Percentiles rank a stretch among this genome's conserved stretches.
Conservation (phyloP, 2,113 vertebrate species). For the Scophthalmus maximus region DNA sequence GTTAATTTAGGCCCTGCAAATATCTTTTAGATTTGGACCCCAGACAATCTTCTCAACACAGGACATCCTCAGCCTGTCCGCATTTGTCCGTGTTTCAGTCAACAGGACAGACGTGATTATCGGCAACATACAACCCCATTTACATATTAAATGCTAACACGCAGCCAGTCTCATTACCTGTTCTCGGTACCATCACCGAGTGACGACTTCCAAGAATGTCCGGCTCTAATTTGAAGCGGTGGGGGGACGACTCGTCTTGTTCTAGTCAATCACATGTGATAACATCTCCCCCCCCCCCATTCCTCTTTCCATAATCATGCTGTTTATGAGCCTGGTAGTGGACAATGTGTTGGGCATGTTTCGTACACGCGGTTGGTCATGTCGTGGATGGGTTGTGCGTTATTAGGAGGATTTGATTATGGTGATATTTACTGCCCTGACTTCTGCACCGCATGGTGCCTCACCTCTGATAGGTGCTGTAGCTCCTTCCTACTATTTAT, state of each 20-base stretch:
- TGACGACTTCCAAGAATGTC: conserved; percentile 38
- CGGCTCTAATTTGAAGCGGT: conserved; percentile 43
- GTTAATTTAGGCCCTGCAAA: neutral
- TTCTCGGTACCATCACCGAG: conserved; percentile 33
- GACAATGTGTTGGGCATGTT: neutral
- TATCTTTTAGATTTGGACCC: too few relatives aligned
- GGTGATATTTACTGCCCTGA: conserved; percentile 62
- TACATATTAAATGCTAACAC: conserved; percentile 29
- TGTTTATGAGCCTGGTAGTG: conserved; percentile 3
- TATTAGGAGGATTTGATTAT: conserved; percentile 56
- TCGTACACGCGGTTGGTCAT: conserved; percentile 19
- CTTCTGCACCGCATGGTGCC: conserved; percentile 34
- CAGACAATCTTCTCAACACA: neutral
- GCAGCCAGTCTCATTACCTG: conserved; percentile 21
- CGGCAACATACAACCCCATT: conserved; percentile 2
- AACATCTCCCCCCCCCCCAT: neutral
- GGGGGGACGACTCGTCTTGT: conserved; percentile 42
- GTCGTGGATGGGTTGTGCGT: conserved; percentile 1
- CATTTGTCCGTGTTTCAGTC: too few relatives aligned
- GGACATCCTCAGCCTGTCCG: neutral
- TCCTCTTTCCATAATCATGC: conserved; percentile 22
- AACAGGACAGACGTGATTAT: too few relatives aligned
- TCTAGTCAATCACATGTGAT: conserved; percentile 3
- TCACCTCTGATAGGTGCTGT: conserved; percentile 35
- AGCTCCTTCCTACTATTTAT: conserved; percentile 55